phyloP scores from a whole-genome alignment of 1,140 invertebrate species.

The Megalopta genalis region DNA sequence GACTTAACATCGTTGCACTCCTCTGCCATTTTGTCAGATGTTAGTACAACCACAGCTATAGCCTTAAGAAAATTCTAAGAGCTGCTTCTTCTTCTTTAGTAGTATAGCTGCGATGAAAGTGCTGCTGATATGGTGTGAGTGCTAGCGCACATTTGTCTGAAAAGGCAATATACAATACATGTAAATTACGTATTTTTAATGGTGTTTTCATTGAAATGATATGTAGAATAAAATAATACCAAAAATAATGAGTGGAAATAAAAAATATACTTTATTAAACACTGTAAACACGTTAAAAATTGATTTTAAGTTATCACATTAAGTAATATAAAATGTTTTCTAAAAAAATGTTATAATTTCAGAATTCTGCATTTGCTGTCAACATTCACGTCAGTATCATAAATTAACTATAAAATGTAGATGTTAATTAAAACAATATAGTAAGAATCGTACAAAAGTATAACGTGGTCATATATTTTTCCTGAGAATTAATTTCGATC shows the following conservation, averaged over 20 bases:
- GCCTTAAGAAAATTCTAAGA: conserved; percentile 10
- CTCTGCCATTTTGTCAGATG: conserved; percentile 70
- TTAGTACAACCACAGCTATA: conserved; percentile 3
- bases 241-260: background rate
- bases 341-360: too few species aligned
- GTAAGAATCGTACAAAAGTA: background rate
- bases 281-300: background rate
- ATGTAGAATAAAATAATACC: too few species aligned
- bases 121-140: conserved; percentile 9
- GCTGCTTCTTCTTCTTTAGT: conserved; percentile 15
- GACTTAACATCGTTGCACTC: conserved; percentile 74
- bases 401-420: too few species aligned
- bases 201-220: background rate
- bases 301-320: background rate
- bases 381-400: too few species aligned
- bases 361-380: too few species aligned
- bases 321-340: background rate
- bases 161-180: conserved; percentile 18
- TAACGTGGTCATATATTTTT: background rate
- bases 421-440: background rate
- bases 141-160: conserved; percentile 46
- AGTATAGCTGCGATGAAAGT: conserved; percentile 18
- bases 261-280: background rate
- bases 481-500: background rate
- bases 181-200: background rate